A percentile compares a stretch with the other conserved stretches of the same genome.
Conservation (phyloP, 92 coral and sea anemone genomes). For the Parazoanthus swiftii region DNA sequence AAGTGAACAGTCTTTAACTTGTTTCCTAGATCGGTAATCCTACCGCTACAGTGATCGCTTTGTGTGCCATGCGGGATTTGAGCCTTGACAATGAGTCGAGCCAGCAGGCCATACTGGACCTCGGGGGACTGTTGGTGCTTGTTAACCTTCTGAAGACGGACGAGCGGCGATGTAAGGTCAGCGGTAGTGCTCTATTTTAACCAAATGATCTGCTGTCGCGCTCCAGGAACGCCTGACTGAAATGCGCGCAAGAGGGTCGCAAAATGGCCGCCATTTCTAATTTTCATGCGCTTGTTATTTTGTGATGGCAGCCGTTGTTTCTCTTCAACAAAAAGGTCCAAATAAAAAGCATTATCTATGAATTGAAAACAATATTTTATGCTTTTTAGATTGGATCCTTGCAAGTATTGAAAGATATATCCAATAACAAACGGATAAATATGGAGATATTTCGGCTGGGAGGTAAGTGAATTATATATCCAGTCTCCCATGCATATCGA, state of each 20-base stretch:
- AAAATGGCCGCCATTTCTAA: too few relatives aligned
- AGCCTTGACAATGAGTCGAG: conserved; percentile 70
- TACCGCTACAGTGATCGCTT: conserved; percentile 86
- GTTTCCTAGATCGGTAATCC: conserved; percentile 82
- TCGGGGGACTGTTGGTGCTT: conserved; percentile 69
- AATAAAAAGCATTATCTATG: neutral
- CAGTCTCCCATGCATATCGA: neutral
- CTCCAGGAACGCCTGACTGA: neutral
- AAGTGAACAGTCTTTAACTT: neutral
- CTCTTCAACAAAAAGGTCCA: neutral
- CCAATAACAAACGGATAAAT: conserved; percentile 64
- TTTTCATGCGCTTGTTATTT: too few relatives aligned
- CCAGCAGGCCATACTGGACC: conserved; percentile 72
- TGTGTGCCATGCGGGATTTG: conserved; percentile 85
- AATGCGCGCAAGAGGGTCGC: too few relatives aligned
- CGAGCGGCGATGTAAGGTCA: conserved; percentile 80
- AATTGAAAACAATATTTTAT: neutral
- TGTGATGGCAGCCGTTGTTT: neutral
- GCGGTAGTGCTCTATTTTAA: neutral
- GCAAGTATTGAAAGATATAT: conserved; percentile 56
- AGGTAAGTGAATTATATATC: conserved; percentile 51
- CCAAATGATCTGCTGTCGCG: neutral
- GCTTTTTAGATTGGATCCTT: conserved; percentile 72
- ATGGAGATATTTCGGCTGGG: conserved; percentile 71
- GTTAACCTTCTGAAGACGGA: conserved; percentile 84